Evolutionary conservation across 2,888 invertebrate species (phyloP).

Genomic region (Luffia ferchaultella): DNA sequence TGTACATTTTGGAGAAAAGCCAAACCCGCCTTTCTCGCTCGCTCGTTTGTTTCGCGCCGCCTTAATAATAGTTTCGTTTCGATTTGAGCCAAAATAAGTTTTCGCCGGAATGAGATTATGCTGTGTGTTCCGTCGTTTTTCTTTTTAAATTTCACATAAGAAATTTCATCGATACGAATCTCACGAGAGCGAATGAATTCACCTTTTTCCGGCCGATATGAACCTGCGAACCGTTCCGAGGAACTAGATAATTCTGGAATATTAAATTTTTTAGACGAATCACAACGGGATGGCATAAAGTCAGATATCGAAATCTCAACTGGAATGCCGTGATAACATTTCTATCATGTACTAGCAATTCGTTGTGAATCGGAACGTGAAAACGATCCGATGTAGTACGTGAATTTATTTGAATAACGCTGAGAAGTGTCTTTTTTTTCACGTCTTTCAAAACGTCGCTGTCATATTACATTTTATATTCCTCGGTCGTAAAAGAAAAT

Average conservation of each 20-base stretch:
- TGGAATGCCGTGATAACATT: too few relatives aligned
- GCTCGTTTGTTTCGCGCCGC: conserved; percentile 20
- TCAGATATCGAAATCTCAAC: too few relatives aligned
- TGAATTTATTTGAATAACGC: too few relatives aligned
- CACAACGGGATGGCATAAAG: not conserved
- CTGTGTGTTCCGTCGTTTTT: not conserved
- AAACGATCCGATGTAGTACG: too few relatives aligned
- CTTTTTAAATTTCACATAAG: not conserved
- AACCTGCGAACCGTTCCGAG: not conserved
- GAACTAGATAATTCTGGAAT: not conserved
- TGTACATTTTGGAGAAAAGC: conserved; percentile 48
- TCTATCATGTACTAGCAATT: too few relatives aligned
- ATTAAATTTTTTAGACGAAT: not conserved
- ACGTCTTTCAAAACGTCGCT: too few relatives aligned
- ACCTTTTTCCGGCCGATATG: not conserved
- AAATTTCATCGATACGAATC: not conserved
- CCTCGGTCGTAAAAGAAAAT: too few relatives aligned
- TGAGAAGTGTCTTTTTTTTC: too few relatives aligned
- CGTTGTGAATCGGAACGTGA: too few relatives aligned
- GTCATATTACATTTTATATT: too few relatives aligned
- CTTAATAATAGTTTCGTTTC: conserved; percentile 23
- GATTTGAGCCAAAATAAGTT: not conserved
- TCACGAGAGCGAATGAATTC: not conserved
- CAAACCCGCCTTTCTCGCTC: conserved; percentile 30
- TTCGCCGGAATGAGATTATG: not conserved